Base-by-base conservation (phyloP, 2,797 vertebrate species). In the Sciaenops ocellatus region DNA sequence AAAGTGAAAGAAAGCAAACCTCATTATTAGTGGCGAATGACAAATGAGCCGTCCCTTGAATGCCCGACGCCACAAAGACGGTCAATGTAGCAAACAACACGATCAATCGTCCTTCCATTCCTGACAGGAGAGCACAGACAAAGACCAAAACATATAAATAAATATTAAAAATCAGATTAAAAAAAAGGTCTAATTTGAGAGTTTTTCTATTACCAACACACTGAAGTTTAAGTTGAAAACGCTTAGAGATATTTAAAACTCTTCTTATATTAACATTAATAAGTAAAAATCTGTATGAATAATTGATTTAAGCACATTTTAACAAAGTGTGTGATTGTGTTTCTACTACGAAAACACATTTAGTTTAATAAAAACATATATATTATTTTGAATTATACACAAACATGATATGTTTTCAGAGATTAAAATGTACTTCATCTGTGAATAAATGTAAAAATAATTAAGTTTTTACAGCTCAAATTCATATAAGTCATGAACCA, bases 71-170 rank as follows among this genome's bases (percentile, higher is more conserved):
- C 66, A 81, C 22, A 1, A 22, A 73, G 24, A 74, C 54, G 56
- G 81, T 24, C 48, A 85, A 1, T 0, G 79, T 17, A 1, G 86
- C 41, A 5, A 78, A 10, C 61, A 78, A 22, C 26, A 87, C 64
- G 61, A 88, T 69, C 44, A 75, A 8, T 10, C 22, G 57, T 73
- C n/a, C 52, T n/a, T 83, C 82, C 93, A 93, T 94, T 74, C 17
- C 79, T 90, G 6, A n/a, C 24, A 46, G 50, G 7, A 28, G 1
- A 12, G 20, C 4, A 48, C n/a, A 66, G 30, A 0, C 11, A 66
- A 61, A 1, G 0, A 50, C 9, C 1, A n/a, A 22, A 34, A 57
- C 18, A 9, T 3, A 22, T 0, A 42, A 38, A 7, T 8, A 3
- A 11, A 47, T 26, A 22, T 34, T n/a, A 20, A 30, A 28, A 20